These are phyloP conservation scores for Mnemiopsis leidyi DNA, from an alignment of 37 sponge, comb jelly and placozoan species.

Conservation along the genomic window DNA sequence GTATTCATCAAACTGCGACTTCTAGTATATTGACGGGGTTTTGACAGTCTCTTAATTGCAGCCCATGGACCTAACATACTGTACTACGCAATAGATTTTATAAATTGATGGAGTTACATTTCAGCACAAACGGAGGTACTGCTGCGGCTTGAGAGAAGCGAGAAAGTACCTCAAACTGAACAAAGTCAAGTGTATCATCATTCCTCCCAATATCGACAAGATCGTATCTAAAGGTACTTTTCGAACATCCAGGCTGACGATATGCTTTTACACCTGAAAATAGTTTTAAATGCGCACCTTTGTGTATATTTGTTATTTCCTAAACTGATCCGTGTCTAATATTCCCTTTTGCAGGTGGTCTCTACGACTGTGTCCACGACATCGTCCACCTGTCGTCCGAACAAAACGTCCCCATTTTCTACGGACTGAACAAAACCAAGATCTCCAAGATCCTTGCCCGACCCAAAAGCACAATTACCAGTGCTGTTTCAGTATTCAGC, in stretches of 20 bases:
- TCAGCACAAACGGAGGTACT: slow-evolving; percentile 73
- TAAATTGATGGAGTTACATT: too few species aligned
- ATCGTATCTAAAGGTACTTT: slow-evolving; percentile 86
- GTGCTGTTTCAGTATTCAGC: slow-evolving; percentile 88
- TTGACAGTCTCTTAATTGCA: not conserved
- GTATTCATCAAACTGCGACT: too few species aligned
- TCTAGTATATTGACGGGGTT: too few species aligned
- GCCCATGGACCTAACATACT: not conserved
- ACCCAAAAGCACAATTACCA: slow-evolving; percentile 63
- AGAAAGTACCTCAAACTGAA: slow-evolving; percentile 78
- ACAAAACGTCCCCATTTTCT: slow-evolving; percentile 77
- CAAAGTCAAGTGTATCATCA: slow-evolving; percentile 83
- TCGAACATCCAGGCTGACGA: too few species aligned
- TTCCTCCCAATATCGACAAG: slow-evolving; percentile 85
- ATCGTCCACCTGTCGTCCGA: slow-evolving; percentile 70
- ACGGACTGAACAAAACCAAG: slow-evolving; percentile 75
- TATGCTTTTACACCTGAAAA: too few species aligned
- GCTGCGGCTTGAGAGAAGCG: slow-evolving; percentile 90
- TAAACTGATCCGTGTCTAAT: not conserved
- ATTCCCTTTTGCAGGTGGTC: slow-evolving; percentile 81
- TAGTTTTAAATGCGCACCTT: too few species aligned
- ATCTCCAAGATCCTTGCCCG: slow-evolving; percentile 67
- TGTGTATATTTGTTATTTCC: not conserved
- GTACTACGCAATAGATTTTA: not conserved
- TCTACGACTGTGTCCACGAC: slow-evolving; percentile 71